phyloP scores from a whole-genome alignment of 2,888 invertebrate genomes.

The Leptinotarsa juncta region DNA sequence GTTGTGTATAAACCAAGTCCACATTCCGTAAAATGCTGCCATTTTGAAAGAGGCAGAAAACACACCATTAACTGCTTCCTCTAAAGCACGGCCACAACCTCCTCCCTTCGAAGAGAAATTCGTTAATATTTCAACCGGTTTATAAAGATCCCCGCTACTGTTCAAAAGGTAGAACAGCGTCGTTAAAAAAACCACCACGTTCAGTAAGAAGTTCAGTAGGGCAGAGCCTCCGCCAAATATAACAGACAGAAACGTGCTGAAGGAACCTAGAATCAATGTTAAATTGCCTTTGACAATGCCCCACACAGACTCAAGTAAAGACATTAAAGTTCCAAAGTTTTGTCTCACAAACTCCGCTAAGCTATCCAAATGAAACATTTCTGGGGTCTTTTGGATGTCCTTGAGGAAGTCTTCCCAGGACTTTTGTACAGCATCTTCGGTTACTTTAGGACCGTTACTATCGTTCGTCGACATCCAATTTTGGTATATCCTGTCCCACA shows the following conservation, averaged over 20 bases:
- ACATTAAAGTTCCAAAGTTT: slow-evolving; percentile 89
- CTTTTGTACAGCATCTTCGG: slow-evolving; percentile 77
- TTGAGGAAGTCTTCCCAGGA: slow-evolving; percentile 79
- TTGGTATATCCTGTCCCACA: slow-evolving; percentile 95
- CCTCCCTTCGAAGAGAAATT: slow-evolving; percentile 84
- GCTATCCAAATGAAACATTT: slow-evolving; percentile 78
- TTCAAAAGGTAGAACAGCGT: slow-evolving; percentile 95
- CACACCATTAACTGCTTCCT: slow-evolving; percentile 92
- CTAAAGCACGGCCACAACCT: slow-evolving; percentile 84
- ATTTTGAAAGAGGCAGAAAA: slow-evolving; percentile 97
- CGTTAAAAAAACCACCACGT: slow-evolving; percentile 94
- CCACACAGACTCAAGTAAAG: slow-evolving; percentile 89
- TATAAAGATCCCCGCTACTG: slow-evolving; percentile 87
- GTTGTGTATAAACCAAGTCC: slow-evolving; percentile 98
- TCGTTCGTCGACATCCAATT: slow-evolving; percentile 85
- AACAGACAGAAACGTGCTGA: slow-evolving; percentile 89
- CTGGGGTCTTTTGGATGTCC: slow-evolving; percentile 81
- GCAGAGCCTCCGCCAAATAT: slow-evolving; percentile 91
- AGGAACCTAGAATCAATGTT: slow-evolving; percentile 83
- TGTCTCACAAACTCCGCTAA: slow-evolving; percentile 87
- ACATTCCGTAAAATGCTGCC: slow-evolving; percentile 96
- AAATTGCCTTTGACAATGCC: slow-evolving; percentile 92
- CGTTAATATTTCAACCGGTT: slow-evolving; percentile 90
- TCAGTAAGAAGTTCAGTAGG: slow-evolving; percentile 86
- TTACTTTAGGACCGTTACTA: slow-evolving; percentile 78